phyloP scores from a whole-genome alignment of 2,113 vertebrate species.

The Bettongia penicillata region DNA sequence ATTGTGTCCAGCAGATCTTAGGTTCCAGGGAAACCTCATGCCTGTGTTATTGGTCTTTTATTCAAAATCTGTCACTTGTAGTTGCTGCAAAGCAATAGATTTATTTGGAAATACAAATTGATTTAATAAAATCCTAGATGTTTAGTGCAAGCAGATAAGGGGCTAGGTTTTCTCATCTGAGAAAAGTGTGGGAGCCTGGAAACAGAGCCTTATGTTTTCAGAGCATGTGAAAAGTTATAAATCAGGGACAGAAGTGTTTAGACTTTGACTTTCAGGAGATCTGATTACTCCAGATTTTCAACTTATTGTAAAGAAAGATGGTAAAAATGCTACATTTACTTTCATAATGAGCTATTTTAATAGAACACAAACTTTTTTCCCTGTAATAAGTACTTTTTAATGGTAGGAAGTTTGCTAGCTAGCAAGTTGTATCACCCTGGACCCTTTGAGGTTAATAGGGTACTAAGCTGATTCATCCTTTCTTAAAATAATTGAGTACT shows the following conservation, averaged over 20 bases:
- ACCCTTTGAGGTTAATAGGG: slow-evolving; percentile 43
- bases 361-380: slow-evolving; percentile 42
- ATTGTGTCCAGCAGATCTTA: slow-evolving; percentile 24
- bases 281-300: slow-evolving; percentile 31
- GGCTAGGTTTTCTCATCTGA: not conserved
- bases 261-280: slow-evolving; percentile 39
- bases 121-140: slow-evolving; percentile 32
- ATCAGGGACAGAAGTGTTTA: slow-evolving; percentile 25
- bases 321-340: slow-evolving; percentile 46
- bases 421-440: slow-evolving; percentile 24
- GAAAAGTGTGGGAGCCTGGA: slow-evolving; percentile 7
- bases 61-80: slow-evolving; percentile 18
- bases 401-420: slow-evolving; percentile 46
- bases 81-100: not conserved
- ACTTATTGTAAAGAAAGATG: slow-evolving; percentile 30
- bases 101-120: slow-evolving; percentile 14
- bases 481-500: slow-evolving; percentile 61
- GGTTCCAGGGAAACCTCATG: slow-evolving; percentile 30
- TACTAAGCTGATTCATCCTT: slow-evolving; percentile 48
- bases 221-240: slow-evolving; percentile 26
- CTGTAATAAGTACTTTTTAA: slow-evolving; percentile 60
- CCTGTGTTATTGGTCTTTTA: not conserved
- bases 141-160: slow-evolving; percentile 26
- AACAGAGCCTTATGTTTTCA: not conserved
- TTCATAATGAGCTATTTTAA: slow-evolving; percentile 60